phyloP scores from a whole-genome alignment of 1,140 invertebrate species.

The Brachionus plicatilis region DNA sequence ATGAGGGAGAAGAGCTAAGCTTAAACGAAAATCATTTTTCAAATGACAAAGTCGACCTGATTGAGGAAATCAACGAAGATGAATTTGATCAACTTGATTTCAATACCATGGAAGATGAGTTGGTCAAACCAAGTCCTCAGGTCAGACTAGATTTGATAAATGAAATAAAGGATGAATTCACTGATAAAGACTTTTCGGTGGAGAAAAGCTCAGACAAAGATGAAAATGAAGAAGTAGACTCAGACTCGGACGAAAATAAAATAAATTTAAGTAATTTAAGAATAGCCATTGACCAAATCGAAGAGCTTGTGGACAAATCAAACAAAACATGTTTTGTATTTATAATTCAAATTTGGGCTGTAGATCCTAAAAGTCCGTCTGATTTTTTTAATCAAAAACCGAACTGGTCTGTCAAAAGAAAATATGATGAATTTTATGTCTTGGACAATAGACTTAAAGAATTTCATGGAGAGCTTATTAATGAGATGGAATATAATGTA shows the following conservation, averaged over 20 bases:
- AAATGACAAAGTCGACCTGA: neutral
- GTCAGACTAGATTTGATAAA: slow-evolving; percentile 32
- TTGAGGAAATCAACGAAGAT: neutral
- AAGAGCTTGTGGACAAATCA: slow-evolving; percentile 23
- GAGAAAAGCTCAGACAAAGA: slow-evolving; percentile 3
- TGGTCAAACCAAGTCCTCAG: neutral
- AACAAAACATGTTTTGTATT: slow-evolving; percentile 34
- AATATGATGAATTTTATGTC: slow-evolving; percentile 39
- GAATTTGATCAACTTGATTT: slow-evolving; percentile 4
- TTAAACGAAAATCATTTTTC: slow-evolving; percentile 3
- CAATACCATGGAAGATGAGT: neutral
- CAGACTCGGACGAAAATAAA: neutral
- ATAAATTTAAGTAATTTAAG: slow-evolving; percentile 33
- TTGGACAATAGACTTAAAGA: slow-evolving; percentile 13
- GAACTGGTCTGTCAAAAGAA: slow-evolving; percentile 19
- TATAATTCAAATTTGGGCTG: slow-evolving; percentile 1
- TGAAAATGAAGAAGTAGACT: neutral
- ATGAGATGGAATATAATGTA: neutral
- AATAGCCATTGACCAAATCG: slow-evolving; percentile 34
- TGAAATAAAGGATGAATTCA: slow-evolving; percentile 28
- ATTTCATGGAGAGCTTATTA: slow-evolving; percentile 26
- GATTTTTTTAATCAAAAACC: neutral
- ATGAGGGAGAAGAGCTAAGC: neutral
- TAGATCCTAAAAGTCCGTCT: neutral
- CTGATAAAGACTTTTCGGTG: neutral